Evolutionary conservation across 1,140 invertebrate species (phyloP), one percentile per base, ranked within the genome.

Genomic region (Drosophila bifasciata): DNA sequence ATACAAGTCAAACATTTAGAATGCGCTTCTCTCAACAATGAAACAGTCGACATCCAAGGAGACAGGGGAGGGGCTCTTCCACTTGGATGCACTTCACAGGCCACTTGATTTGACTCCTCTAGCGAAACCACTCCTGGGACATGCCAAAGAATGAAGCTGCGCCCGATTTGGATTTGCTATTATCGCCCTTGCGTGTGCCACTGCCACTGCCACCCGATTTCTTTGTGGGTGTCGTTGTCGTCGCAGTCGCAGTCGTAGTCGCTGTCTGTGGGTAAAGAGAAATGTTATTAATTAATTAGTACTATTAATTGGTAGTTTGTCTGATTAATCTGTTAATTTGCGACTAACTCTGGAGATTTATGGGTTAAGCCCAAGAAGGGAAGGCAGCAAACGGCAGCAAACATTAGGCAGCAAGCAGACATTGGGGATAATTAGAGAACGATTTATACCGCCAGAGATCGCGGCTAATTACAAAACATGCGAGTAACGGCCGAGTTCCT

Each of bases 61-160:
- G 11, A 36, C 4, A 36, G 32, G 3, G 3, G 5, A 36, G 11
- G 11, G 32, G 11, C 8, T 7, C 61, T 85, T 74, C 57, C 68
- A 48, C 67, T 68, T 53, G 81, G 49, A 43, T 80, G 68, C 72
- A 60, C 81, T 80, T 69, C 60, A 77, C 70, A 74, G 55, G 57
- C 79, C 79, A 76, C 79, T 84, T 84, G 58, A 66, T 57, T 64
- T 62, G 61, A 17, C 60, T 67, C 59, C 51, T 52, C 52, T 81
- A 81, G 91, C 91, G 91, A 66, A 96, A 96, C 95, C 95, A 96
- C 86, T 96, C 95, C 13, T 94, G 95, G 3, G 95, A 95, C 94
- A 96, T 95, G 2, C 95, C 95, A 83, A 96, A 96, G 91, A 96
- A 94, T 0, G 95, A 95, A 1, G 95, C 94, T 5, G 95, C 95